A percentile compares a stretch with the other conserved stretches of the same genome.
Conservation (phyloP, 2,888 invertebrate species). For the Diarsia brunnea region DNA sequence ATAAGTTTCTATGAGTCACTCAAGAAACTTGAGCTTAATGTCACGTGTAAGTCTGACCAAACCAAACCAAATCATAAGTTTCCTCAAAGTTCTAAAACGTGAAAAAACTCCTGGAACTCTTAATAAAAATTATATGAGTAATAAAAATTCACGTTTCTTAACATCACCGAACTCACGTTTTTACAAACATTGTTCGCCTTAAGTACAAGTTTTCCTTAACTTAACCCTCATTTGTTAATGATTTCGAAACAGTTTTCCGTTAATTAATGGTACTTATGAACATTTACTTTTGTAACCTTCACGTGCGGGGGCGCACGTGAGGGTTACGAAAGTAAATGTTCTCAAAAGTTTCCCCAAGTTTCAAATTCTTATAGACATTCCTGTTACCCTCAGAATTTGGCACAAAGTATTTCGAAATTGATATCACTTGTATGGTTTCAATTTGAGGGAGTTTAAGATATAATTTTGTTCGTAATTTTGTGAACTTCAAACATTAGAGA, state of each 20-base stretch:
- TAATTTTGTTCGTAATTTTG: not conserved
- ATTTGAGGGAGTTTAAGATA: not conserved
- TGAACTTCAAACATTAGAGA: not conserved
- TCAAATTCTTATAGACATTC: conserved; percentile 28
- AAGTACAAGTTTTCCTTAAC: not conserved
- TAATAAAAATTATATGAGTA: not conserved
- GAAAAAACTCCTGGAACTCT: not conserved
- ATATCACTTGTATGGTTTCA: conserved; percentile 13
- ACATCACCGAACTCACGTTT: conserved; percentile 1
- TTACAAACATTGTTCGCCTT: not conserved
- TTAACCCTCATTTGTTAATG: not conserved
- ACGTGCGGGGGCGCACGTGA: no score
- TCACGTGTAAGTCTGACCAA: not conserved
- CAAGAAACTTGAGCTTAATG: not conserved
- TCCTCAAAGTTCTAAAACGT: not conserved
- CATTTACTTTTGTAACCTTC: no score
- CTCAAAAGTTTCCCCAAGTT: conserved; percentile 19
- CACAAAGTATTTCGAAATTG: conserved; percentile 13
- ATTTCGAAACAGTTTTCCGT: not conserved
- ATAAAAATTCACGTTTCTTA: not conserved
- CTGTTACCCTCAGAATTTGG: conserved; percentile 9
- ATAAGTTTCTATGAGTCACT: not conserved
- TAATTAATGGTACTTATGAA: not conserved
- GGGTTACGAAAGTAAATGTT: conserved; percentile 7
- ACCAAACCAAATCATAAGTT: not conserved